Evolutionary conservation across 2,888 invertebrate genomes (phyloP).

Genomic region (Chrysopilus asiliformis): DNA sequence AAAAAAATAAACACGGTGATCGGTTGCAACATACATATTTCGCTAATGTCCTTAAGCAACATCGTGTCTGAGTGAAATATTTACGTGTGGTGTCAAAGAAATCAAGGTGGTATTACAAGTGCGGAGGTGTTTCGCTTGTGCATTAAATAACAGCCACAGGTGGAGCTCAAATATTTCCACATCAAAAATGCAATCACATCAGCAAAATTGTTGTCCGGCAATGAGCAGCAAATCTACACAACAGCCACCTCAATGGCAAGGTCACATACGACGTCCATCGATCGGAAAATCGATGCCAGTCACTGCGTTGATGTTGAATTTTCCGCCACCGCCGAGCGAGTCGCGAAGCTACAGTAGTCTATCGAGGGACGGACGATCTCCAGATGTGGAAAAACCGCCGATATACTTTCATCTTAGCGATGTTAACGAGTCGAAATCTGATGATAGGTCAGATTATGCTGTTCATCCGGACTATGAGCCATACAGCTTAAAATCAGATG

Average conservation of each 20-base stretch:
- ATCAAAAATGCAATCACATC: constrained; percentile 2
- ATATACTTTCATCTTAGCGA: constrained; percentile 19
- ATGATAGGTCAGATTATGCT: no score
- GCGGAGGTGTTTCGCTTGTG: no score
- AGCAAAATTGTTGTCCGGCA: neutral
- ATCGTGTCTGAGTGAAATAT: no score
- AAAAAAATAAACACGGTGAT: no score
- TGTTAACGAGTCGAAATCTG: neutral
- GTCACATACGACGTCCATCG: constrained; percentile 28
- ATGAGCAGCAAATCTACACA: no score
- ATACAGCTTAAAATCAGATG: no score
- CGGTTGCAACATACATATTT: no score
- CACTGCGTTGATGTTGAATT: constrained; percentile 28
- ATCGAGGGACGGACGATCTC: constrained; percentile 17
- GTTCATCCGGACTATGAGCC: no score
- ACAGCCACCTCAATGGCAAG: constrained; percentile 18
- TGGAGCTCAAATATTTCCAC: neutral
- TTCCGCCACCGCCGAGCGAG: constrained; percentile 17
- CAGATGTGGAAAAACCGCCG: constrained; percentile 24
- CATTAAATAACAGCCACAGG: neutral
- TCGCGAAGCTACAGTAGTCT: constrained; percentile 16
- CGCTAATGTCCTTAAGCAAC: no score
- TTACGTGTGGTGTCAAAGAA: no score
- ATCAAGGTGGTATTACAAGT: no score
- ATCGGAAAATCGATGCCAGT: constrained; percentile 34